Percentiles rank a stretch among this genome's conserved stretches.
phyloP scores from a whole-genome alignment of 2,888 invertebrate genomes.

The Drosophila ezoana region DNA sequence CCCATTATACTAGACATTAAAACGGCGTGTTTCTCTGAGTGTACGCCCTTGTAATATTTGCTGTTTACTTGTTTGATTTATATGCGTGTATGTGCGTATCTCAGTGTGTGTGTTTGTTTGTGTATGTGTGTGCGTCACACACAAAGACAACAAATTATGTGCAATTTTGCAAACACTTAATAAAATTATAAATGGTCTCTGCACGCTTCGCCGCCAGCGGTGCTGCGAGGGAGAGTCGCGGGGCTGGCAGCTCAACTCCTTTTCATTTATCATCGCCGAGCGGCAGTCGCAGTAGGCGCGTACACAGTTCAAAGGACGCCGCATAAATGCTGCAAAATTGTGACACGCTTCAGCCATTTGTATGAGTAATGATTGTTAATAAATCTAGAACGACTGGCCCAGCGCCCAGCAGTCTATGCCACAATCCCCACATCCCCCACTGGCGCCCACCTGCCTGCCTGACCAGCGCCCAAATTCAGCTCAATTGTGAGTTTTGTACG shows the following conservation, averaged over 20 bases:
- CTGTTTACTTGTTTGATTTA: slow-evolving; percentile 57
- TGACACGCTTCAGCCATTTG: slow-evolving; percentile 82
- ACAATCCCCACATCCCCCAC: slow-evolving; percentile 5
- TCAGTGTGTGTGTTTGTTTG: background rate
- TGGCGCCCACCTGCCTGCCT: slow-evolving; percentile 29
- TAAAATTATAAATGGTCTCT: slow-evolving; percentile 82
- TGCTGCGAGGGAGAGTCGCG: background rate
- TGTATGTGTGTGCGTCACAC: slow-evolving; percentile 3
- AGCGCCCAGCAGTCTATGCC: background rate
- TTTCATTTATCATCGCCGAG: slow-evolving; percentile 71
- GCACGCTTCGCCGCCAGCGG: slow-evolving; percentile 55
- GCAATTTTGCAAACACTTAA: slow-evolving; percentile 81
- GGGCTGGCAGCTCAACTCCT: slow-evolving; percentile 57
- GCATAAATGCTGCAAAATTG: slow-evolving; percentile 78
- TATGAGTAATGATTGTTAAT: slow-evolving; percentile 82
- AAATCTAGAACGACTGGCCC: slow-evolving; percentile 61
- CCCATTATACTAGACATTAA: background rate
- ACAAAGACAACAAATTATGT: slow-evolving; percentile 80
- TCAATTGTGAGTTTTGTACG: slow-evolving; percentile 78
- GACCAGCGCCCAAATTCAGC: slow-evolving; percentile 65
- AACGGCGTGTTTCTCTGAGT: background rate
- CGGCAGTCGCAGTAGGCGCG: slow-evolving; percentile 46
- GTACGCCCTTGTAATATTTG: slow-evolving; percentile 8
- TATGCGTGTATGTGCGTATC: slow-evolving; percentile 27
- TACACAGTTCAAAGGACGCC: slow-evolving; percentile 71